These are phyloP conservation scores for Scaptomyza flava DNA, from an alignment of 2,888 invertebrate genomes.

Conservation along the genomic window DNA sequence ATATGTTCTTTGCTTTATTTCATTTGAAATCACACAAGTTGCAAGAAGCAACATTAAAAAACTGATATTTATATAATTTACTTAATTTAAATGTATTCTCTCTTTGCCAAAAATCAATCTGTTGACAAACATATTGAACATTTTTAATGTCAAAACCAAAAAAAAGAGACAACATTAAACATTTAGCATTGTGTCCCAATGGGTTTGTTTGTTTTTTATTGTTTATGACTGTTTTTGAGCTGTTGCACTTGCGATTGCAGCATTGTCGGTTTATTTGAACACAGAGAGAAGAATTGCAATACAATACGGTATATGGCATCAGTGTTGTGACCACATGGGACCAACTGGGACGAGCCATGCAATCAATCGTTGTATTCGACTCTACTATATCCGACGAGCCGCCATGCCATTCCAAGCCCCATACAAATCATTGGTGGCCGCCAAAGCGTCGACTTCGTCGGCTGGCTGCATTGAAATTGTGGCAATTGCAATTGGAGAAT, in stretches of 20 bases:
- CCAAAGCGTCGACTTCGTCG: constrained; percentile 24
- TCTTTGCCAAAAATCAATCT: neutral
- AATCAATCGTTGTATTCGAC: constrained; percentile 38
- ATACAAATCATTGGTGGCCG: constrained; percentile 34
- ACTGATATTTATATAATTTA: too few species aligned
- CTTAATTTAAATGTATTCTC: neutral
- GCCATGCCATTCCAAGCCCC: constrained; percentile 9
- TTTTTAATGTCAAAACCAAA: neutral
- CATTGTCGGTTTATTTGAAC: constrained; percentile 38
- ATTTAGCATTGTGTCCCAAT: neutral
- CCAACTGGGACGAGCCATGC: constrained; percentile 44
- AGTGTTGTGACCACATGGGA: constrained; percentile 50
- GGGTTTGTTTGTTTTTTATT: constrained; percentile 19
- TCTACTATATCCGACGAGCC: constrained; percentile 28
- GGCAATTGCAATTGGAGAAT: constrained; percentile 46
- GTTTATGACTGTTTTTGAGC: constrained; percentile 32
- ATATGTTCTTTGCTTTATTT: too few species aligned
- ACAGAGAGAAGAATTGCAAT: constrained; percentile 4
- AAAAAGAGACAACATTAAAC: neutral
- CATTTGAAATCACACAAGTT: too few species aligned
- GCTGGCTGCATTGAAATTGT: constrained; percentile 36
- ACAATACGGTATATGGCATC: constrained; percentile 14
- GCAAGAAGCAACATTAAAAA: too few species aligned
- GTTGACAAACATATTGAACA: neutral
- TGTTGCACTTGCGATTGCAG: constrained; percentile 37